These are phyloP conservation scores for Beroe ovata DNA, from an alignment of 37 sponge, comb jelly and placozoan genomes.

Conservation along the genomic window DNA sequence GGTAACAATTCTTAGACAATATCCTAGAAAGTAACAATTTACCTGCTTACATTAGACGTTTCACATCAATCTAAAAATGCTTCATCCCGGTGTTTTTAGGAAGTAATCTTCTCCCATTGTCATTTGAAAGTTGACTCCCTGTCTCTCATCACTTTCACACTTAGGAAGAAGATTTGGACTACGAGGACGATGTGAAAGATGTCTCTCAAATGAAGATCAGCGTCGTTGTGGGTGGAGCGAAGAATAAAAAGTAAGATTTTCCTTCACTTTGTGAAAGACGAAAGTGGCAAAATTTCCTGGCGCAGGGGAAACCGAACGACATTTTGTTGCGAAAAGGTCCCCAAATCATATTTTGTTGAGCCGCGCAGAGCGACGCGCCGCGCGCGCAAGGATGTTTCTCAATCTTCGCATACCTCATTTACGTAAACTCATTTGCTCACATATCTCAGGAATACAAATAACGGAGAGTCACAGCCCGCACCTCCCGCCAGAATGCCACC, in stretches of 20 bases:
- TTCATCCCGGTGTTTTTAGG: no score
- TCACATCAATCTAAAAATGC: no score
- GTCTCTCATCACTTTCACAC: no score
- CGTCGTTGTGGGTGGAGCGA: conserved; percentile 11
- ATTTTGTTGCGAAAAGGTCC: not conserved
- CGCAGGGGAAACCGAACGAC: not conserved
- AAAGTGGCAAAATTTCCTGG: not conserved
- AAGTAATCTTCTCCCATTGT: no score
- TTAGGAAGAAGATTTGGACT: conserved; percentile 58
- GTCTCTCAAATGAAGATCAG: conserved; percentile 33
- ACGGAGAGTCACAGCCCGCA: no score
- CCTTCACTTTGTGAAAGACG: not conserved
- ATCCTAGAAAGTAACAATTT: no score
- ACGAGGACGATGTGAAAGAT: conserved; percentile 45
- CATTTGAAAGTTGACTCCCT: no score
- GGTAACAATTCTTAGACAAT: not conserved
- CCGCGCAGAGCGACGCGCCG: not conserved
- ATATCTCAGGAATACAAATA: no score
- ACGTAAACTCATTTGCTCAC: no score
- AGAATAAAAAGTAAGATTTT: conserved; percentile 24
- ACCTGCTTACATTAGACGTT: no score
- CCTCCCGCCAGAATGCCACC: not conserved
- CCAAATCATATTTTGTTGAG: conserved; percentile 9
- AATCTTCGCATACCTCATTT: no score
- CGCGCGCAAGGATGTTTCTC: conserved; percentile 17